Conservation (phyloP, 2,888 invertebrate genomes). For the Panopea generosa region DNA sequence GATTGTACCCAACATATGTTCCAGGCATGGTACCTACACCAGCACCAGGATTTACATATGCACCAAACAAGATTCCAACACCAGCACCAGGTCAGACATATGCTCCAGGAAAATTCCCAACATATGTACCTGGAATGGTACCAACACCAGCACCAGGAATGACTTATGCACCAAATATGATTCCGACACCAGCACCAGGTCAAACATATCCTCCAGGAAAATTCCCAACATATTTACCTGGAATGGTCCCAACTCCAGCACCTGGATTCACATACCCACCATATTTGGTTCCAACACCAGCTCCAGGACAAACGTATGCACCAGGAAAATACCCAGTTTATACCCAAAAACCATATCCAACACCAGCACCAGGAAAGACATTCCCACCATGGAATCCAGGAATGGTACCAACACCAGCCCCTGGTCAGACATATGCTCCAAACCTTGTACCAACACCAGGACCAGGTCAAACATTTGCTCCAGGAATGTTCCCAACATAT, state of each 20-base stretch:
- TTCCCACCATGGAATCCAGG: slow-evolving; percentile 57
- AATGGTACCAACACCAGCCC: slow-evolving; percentile 63
- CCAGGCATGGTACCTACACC: slow-evolving; percentile 55
- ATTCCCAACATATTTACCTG: slow-evolving; percentile 54
- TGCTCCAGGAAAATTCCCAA: slow-evolving; percentile 56
- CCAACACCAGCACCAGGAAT: slow-evolving; percentile 50
- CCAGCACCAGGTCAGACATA: slow-evolving; percentile 59
- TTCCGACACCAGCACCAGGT: slow-evolving; percentile 46
- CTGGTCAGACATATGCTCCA: slow-evolving; percentile 62
- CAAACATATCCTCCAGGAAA: slow-evolving; percentile 46
- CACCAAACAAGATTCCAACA: slow-evolving; percentile 53
- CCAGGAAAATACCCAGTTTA: slow-evolving; percentile 39
- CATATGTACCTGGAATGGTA: slow-evolving; percentile 22
- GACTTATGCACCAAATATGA: slow-evolving; percentile 56
- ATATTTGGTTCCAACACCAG: slow-evolving; percentile 47
- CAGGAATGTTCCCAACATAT: slow-evolving; percentile 58
- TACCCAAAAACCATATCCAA: slow-evolving; percentile 47
- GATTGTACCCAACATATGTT: slow-evolving; percentile 41
- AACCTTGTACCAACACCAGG: slow-evolving; percentile 60
- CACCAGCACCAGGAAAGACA: slow-evolving; percentile 54
- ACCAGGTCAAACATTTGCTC: slow-evolving; percentile 64
- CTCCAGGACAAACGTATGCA: slow-evolving; percentile 26
- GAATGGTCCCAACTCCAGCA: slow-evolving; percentile 55
- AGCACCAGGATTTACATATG: slow-evolving; percentile 45
- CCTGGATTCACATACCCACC: slow-evolving; percentile 49